Evolutionary conservation across 2,888 invertebrate species (phyloP).

Genomic region (Podabrus alpinus): DNA sequence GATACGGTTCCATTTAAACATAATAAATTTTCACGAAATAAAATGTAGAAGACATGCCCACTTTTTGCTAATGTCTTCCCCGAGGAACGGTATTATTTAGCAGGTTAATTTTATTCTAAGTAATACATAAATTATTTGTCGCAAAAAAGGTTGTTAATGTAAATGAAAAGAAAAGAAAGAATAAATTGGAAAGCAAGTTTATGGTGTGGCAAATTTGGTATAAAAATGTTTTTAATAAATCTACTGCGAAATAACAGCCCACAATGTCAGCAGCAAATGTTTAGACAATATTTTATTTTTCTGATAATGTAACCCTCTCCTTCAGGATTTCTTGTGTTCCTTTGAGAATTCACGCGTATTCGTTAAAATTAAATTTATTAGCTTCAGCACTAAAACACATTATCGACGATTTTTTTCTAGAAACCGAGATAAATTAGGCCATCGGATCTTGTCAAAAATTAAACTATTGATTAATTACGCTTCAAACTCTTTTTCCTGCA

Average conservation of each 20-base stretch:
- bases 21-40: no score
- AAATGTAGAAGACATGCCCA: no score
- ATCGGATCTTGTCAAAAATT: background rate
- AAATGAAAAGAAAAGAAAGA: background rate
- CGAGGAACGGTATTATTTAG: no score
- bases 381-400: background rate
- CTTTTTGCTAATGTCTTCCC: no score
- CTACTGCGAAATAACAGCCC: constrained; percentile 8
- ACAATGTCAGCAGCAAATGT: constrained; percentile 18
- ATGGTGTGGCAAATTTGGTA: background rate
- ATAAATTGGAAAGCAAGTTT: background rate
- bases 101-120: background rate
- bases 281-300: constrained; percentile 20
- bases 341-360: constrained; percentile 4
- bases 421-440: background rate
- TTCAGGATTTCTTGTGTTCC: background rate
- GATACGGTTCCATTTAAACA: no score
- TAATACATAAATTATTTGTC: no score
- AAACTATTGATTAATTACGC: background rate
- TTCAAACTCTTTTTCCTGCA: background rate
- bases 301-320: constrained; percentile 15
- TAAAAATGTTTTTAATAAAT: constrained; percentile 1
- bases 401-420: background rate
- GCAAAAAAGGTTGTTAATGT: background rate
- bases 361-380: constrained; percentile 7